Percentiles rank a stretch among this genome's conserved stretches.
These are phyloP conservation scores for Oryzias woworae DNA, from an alignment of 2,113 vertebrate species.

Conservation along the genomic window DNA sequence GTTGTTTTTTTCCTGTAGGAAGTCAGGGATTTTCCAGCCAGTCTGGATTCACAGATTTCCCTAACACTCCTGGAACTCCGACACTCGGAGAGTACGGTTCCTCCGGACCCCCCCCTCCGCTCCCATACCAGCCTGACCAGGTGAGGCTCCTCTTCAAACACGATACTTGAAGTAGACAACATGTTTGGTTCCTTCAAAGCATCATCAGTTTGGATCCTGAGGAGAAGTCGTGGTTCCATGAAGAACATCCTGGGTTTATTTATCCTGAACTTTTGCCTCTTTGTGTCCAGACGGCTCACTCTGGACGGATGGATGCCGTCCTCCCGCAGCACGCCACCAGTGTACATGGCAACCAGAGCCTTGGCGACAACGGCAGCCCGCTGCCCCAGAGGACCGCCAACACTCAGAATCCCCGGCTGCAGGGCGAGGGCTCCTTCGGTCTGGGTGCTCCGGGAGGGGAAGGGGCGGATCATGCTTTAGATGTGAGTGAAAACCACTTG, in stretches of 20 bases:
- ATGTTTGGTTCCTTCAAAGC: no score
- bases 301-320: slow-evolving; percentile 81
- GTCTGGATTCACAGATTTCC: slow-evolving; percentile 85
- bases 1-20: slow-evolving; percentile 29
- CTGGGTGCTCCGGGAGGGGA: slow-evolving; percentile 79
- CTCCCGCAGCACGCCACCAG: slow-evolving; percentile 79
- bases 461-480: slow-evolving; percentile 85
- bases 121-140: slow-evolving; percentile 85
- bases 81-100: slow-evolving; percentile 83
- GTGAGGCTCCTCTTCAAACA: slow-evolving; percentile 19
- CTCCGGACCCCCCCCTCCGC: slow-evolving; percentile 77
- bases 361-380: slow-evolving; percentile 74
- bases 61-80: slow-evolving; percentile 82
- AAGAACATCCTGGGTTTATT: no score
- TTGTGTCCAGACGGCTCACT: slow-evolving; percentile 73
- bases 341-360: slow-evolving; percentile 64
- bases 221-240: no score
- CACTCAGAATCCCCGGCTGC: slow-evolving; percentile 78
- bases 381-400: slow-evolving; percentile 78
- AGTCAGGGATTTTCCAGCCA: slow-evolving; percentile 84
- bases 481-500: slow-evolving; percentile 80
- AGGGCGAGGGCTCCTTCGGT: slow-evolving; percentile 75
- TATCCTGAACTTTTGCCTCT: background rate
- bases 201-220: no score
- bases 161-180: no score